Evolutionary conservation across 2,797 vertebrate genomes (phyloP).

Genomic region (Etheostoma nigrum): DNA sequence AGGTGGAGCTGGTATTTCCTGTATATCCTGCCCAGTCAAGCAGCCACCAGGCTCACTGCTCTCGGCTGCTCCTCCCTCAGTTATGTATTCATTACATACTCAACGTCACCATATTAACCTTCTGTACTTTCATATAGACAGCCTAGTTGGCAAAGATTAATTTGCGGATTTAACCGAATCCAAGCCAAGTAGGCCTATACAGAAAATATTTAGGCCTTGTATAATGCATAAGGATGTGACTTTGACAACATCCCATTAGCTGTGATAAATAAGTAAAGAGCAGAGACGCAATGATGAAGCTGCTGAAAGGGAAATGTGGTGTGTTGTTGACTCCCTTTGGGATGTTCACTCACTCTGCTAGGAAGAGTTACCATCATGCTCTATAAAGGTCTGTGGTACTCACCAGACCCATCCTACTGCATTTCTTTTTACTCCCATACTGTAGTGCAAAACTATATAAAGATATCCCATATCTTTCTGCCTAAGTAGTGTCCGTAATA

Average conservation of each 20-base stretch:
- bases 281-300: constrained; percentile 45
- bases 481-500: background rate
- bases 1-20: constrained; percentile 86
- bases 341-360: constrained; percentile 24
- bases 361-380: constrained; percentile 14
- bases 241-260: constrained; percentile 74
- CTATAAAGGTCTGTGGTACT: background rate
- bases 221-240: constrained; percentile 57
- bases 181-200: background rate
- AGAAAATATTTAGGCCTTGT: constrained; percentile 23
- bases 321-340: constrained; percentile 39
- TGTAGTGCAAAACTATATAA: background rate
- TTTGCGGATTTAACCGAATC: constrained; percentile 9
- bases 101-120: background rate
- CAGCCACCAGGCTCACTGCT: constrained; percentile 31
- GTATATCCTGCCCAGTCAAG: constrained; percentile 79
- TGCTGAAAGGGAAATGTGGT: constrained; percentile 58
- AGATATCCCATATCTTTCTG: background rate
- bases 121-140: background rate
- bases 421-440: background rate
- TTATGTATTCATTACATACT: constrained; percentile 35
- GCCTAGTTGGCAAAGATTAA: background rate
- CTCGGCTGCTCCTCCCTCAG: constrained; percentile 26
- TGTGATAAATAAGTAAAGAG: constrained; percentile 81
- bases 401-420: background rate